A percentile compares a stretch with the other conserved stretches of the same genome.
Conservation (phyloP, 2,888 invertebrate genomes). For the Actias luna region DNA sequence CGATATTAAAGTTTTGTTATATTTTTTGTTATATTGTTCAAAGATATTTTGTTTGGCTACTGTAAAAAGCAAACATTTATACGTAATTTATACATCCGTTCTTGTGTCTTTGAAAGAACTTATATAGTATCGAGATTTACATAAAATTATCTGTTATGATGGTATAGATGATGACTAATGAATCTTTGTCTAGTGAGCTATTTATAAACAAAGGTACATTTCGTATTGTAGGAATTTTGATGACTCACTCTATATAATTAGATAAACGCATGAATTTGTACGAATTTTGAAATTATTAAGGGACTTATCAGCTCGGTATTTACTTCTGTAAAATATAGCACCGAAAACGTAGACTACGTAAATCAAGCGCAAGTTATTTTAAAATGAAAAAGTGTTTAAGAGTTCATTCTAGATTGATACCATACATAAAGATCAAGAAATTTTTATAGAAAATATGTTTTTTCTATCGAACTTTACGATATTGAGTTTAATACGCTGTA, state of each 20-base stretch:
- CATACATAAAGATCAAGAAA: too few relatives aligned
- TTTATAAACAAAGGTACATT: constrained; percentile 28
- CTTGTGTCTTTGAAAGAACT: constrained; percentile 1
- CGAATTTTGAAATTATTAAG: not conserved
- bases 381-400: not conserved
- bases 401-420: not conserved
- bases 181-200: constrained; percentile 26
- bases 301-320: not conserved
- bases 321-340: not conserved
- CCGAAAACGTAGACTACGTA: not conserved
- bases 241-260: constrained; percentile 9
- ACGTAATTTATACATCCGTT: not conserved
- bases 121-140: not conserved
- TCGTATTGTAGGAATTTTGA: constrained; percentile 11
- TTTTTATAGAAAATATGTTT: too few relatives aligned
- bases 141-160: constrained; percentile 4
- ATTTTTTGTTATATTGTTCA: too few relatives aligned
- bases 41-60: not conserved
- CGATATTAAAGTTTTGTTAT: not conserved
- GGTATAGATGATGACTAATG: constrained; percentile 18
- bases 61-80: not conserved
- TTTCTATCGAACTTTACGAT: not conserved
- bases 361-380: not conserved
- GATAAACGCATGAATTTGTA: not conserved
- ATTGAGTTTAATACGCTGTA: not conserved